Percentiles rank a stretch among this genome's conserved stretches.
Evolutionary conservation across 2,113 vertebrate species (phyloP).

Genomic region (Megaptera novaeangliae): DNA sequence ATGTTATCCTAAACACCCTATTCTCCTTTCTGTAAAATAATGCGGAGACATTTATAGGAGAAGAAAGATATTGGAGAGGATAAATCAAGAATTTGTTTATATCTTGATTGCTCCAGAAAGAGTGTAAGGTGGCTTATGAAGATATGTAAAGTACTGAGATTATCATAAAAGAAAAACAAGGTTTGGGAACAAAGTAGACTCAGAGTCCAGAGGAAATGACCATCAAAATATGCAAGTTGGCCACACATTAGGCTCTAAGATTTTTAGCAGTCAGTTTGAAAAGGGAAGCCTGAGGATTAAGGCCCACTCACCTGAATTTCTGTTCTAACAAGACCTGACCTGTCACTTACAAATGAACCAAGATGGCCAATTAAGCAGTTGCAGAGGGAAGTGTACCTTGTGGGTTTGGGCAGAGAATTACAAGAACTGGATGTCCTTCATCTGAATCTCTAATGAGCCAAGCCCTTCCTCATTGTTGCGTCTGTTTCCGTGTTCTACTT

Average conservation of each 20-base stretch:
- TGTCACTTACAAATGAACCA: background rate
- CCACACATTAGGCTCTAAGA: background rate
- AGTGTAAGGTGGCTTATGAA: background rate
- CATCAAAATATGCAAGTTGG: background rate
- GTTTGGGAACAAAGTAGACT: background rate
- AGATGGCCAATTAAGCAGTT: background rate
- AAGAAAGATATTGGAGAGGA: background rate
- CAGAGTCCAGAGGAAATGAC: background rate
- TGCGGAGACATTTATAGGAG: background rate
- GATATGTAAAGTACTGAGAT: background rate
- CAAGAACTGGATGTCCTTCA: background rate
- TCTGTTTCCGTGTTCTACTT: background rate
- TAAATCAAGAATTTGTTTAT: conserved; percentile 2
- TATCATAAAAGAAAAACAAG: background rate
- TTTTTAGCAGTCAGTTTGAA: background rate
- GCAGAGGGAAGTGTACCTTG: background rate
- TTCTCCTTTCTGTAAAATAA: background rate
- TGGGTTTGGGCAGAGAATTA: background rate
- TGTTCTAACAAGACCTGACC: background rate
- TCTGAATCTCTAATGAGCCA: background rate
- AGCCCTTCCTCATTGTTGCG: too few relatives aligned
- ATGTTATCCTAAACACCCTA: background rate
- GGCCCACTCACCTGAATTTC: background rate
- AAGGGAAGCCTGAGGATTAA: background rate
- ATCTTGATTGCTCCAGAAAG: background rate